Conservation (phyloP, 2,888 invertebrate species). For the Salpingus planirostris region DNA sequence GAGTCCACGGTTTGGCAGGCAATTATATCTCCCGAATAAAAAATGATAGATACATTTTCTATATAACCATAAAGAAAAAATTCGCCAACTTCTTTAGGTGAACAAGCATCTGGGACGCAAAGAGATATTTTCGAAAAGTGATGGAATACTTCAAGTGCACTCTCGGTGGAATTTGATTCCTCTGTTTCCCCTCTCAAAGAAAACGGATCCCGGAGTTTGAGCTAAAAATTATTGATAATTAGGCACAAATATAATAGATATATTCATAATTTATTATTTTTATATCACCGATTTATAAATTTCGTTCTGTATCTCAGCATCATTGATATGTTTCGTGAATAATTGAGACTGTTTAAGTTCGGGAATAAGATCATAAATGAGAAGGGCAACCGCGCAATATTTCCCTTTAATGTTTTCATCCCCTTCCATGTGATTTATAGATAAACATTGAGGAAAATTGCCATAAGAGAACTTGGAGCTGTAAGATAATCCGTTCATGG, state of each 20-base stretch:
- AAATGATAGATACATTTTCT: slow-evolving; percentile 1
- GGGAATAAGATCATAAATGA: slow-evolving; percentile 5
- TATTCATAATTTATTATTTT: no score
- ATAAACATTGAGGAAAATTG: slow-evolving; percentile 8
- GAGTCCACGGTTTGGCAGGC: slow-evolving; percentile 8
- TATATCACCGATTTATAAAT: no score
- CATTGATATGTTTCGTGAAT: no score
- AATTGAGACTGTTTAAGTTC: no score
- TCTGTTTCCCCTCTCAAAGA: no score
- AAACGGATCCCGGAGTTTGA: no score
- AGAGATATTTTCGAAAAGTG: slow-evolving; percentile 7
- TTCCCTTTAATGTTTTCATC: slow-evolving; percentile 6
- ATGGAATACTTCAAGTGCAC: no score
- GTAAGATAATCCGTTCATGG: slow-evolving; percentile 7
- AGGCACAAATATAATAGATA: no score
- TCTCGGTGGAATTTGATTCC: no score
- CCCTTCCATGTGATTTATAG: slow-evolving; percentile 5
- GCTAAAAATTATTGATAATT: no score
- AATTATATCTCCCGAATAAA: slow-evolving; percentile 4
- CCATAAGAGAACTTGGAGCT: slow-evolving; percentile 7
- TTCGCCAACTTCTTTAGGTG: slow-evolving; percentile 7
- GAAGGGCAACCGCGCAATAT: slow-evolving; percentile 4
- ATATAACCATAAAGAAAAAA: slow-evolving; percentile 6
- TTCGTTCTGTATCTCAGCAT: no score
- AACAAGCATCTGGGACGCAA: slow-evolving; percentile 10